Base-by-base conservation (phyloP, 2,797 vertebrate genomes). In the Scolopax bukidnonensis region DNA sequence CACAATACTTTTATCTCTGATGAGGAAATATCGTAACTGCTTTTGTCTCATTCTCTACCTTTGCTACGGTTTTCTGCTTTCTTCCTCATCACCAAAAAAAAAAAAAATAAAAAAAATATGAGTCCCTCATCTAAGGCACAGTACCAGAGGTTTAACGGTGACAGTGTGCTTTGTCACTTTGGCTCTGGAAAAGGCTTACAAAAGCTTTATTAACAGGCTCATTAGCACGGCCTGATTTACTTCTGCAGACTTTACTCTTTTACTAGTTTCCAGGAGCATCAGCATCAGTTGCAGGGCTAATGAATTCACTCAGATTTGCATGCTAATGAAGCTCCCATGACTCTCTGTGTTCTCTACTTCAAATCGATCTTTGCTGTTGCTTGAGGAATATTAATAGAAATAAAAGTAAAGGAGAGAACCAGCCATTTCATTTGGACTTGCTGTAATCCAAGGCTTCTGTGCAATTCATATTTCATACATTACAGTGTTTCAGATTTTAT, bases 181-280 rank as follows among this genome's bases (percentile, higher is more conserved):
- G 84, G 89, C 96, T 95, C 56, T 94, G 80, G 89, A 93, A 97
- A 95, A 96, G 89, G 87, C 96, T 96, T 96, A 97, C 97, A 96
- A 97, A 97, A 97, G 95, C 96, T 97, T 97, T 97, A 97, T 98
- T 98, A 98, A 97, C 96, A 95, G 97, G 94, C 97, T 98, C 97
- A 97, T 98, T 98, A 98, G 97, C 95, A 97, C 93, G 76, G 96
- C 95, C 97, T 97, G 97, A 97, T 97, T 98, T 97, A 97, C 97
- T 97, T 96, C 94, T 96, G 95, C 96, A 93, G 93, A 96, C 95
- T 96, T 95, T 88, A 95, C 95, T 97, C 94, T 96, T 96, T 96
- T 96, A 89, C 95, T 91, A 92, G 90, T 96, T 97, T 98, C 96
- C 97, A 96, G 87, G 94, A 96, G 97, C 96, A 96, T 96, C 95